Evolutionary conservation across 2,888 invertebrate species (phyloP), one percentile per base, ranked within the genome.

Genomic region (Lutraria lutraria): DNA sequence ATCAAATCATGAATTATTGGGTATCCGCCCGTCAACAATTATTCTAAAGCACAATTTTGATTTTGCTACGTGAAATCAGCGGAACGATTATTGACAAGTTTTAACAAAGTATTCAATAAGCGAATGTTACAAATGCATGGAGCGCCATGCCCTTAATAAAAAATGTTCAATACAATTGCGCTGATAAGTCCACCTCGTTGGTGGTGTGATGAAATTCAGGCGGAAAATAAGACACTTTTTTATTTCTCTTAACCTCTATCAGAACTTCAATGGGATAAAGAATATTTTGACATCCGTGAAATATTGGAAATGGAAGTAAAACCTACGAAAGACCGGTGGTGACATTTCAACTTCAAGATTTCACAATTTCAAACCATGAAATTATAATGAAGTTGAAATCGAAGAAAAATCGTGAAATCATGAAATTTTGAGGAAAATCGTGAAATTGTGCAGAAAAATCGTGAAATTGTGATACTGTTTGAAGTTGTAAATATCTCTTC

Each of bases 61-160:
- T 34, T 76, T 76, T 31, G 76, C 31, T 76, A 56, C 19, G 76
- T n/a, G 34, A 76, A 76, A 34, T 1, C 15, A 76, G 19, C 76
- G 15, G 31, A 31, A 10, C 16, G 76, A 76, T 76, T 76, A 76
- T 76, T 76, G 76, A 76, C 29, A 76, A 34, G 25, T 76, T 34
- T 76, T 76, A 34, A 34, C 76, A 76, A 34, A 34, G 76, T 34
- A 34, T 76, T 76, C 76, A 34, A 19, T 76, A 76, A 76, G 29
- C 63, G 25, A 25, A 68, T 68, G 63, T 25, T n/a, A 25, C 63
- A 25, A 68, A 25, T 68, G 63, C 25, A 68, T 68, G 63, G 25
- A 25, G 63, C 63, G 63, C 25, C 63, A 68, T 25, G 63, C 25
- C 3, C 25, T n/a, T 25, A 25, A 25, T 68, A 25, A 68, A 43